Conservation (phyloP, 2,888 invertebrate species). For the Drosophila trichaetosa region DNA sequence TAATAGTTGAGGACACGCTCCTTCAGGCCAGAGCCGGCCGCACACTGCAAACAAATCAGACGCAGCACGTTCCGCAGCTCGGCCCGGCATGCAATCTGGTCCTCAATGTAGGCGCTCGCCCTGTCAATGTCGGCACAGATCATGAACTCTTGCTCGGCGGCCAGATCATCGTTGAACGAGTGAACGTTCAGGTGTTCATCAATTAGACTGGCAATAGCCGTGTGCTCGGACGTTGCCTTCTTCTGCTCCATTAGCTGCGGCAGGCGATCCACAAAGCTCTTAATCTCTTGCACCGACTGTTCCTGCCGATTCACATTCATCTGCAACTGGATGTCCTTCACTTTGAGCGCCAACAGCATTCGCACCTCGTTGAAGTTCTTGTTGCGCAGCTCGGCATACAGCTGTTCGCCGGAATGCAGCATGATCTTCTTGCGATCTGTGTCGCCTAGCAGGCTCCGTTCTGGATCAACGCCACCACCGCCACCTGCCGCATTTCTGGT, state of each 20-base stretch:
- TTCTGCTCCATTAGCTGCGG: conserved; percentile 95
- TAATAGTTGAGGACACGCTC: conserved; percentile 92
- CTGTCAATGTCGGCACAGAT: conserved; percentile 97
- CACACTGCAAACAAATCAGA: conserved; percentile 96
- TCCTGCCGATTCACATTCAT: conserved; percentile 93
- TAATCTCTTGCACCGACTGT: conserved; percentile 97
- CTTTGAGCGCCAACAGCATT: conserved; percentile 92
- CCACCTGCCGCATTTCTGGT: conserved; percentile 15
- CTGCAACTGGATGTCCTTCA: conserved; percentile 93
- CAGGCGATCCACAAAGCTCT: conserved; percentile 94
- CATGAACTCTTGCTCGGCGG: conserved; percentile 96
- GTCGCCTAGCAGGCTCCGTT: conserved; percentile 59
- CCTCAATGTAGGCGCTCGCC: conserved; percentile 94
- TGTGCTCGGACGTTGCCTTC: conserved; percentile 94
- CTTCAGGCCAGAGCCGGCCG: conserved; percentile 96
- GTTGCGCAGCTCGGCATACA: conserved; percentile 95
- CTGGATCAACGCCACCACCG: conserved; percentile 4
- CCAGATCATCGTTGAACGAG: conserved; percentile 91
- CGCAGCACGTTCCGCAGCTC: conserved; percentile 93
- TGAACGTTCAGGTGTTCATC: conserved; percentile 92
- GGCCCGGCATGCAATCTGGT: conserved; percentile 93
- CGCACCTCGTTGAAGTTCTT: conserved; percentile 97
- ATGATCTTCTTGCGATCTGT: conserved; percentile 91
- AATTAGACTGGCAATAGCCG: conserved; percentile 96
- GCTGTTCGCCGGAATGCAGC: conserved; percentile 94